Percentiles rank a stretch among this genome's conserved stretches.
Evolutionary conservation across 2,113 vertebrate genomes (phyloP).

Genomic region (Rhabdornis inornatus): DNA sequence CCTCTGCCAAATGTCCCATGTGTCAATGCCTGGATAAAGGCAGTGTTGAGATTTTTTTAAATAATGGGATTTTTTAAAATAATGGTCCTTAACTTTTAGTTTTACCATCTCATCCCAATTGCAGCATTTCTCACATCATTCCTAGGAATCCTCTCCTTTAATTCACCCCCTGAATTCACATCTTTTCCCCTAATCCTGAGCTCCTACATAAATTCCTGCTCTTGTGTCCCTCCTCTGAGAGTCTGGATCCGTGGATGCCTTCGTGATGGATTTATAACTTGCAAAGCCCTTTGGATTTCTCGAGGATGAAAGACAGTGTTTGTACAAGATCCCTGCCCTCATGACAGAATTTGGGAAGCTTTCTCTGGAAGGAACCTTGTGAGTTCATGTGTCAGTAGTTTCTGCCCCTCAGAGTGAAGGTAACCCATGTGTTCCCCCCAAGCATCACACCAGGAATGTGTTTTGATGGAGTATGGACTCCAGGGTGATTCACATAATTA

Average conservation of each 20-base stretch:
- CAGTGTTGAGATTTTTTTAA: neutral
- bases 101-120: neutral
- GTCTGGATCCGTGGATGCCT: neutral
- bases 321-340: neutral
- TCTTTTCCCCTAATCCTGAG: neutral
- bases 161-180: neutral
- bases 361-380: neutral
- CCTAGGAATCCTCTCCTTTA: neutral
- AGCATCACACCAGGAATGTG: neutral
- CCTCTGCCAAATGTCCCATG: neutral
- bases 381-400: neutral
- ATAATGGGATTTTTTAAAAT: neutral
- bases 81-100: neutral
- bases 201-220: neutral
- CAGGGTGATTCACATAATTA: neutral
- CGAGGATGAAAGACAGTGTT: neutral
- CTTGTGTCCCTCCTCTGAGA: neutral
- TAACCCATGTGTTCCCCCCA: neutral
- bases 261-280: neutral
- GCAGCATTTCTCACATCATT: neutral
- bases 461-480: neutral
- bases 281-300: neutral
- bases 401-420: neutral
- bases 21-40: neutral
- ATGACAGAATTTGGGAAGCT: neutral